Percentiles rank a stretch among this genome's conserved stretches.
Conservation (phyloP, 2,797 vertebrate species). For the Oceanodroma leucorhoa region DNA sequence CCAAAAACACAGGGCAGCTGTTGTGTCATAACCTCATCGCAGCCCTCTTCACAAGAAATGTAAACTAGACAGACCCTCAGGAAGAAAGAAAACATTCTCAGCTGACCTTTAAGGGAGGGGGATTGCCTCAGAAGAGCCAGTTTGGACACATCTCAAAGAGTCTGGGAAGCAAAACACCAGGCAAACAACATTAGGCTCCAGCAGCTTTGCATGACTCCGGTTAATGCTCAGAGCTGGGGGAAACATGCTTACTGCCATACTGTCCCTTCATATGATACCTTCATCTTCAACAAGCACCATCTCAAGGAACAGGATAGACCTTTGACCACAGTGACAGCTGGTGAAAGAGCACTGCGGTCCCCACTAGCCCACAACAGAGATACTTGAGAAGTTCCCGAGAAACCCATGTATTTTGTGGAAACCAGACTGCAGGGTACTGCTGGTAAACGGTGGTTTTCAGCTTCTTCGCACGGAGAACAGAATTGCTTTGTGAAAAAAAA, state of each 20-base stretch:
- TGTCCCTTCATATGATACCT: background rate
- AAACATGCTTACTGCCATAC: background rate
- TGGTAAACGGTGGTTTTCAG: background rate
- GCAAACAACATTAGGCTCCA: background rate
- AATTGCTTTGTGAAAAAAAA: background rate
- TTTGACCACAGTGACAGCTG: background rate
- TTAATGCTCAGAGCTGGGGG: background rate
- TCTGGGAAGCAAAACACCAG: background rate
- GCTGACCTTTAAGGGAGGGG: background rate
- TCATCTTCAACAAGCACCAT: background rate
- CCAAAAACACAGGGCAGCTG: constrained; percentile 36
- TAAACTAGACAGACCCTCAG: background rate
- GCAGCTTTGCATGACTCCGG: background rate
- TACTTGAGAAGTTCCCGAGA: background rate
- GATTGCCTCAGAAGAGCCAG: background rate
- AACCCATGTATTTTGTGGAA: background rate
- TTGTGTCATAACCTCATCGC: constrained; percentile 17
- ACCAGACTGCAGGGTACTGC: background rate
- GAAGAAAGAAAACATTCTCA: constrained; percentile 20
- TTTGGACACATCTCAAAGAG: background rate
- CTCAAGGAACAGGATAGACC: background rate
- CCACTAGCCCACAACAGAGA: background rate
- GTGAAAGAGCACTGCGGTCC: background rate
- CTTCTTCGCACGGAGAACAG: background rate
- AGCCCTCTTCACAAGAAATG: background rate